Percentiles rank a stretch among this genome's conserved stretches.
Conservation (phyloP, 1,140 invertebrate genomes). For the Drosophila bocqueti region DNA sequence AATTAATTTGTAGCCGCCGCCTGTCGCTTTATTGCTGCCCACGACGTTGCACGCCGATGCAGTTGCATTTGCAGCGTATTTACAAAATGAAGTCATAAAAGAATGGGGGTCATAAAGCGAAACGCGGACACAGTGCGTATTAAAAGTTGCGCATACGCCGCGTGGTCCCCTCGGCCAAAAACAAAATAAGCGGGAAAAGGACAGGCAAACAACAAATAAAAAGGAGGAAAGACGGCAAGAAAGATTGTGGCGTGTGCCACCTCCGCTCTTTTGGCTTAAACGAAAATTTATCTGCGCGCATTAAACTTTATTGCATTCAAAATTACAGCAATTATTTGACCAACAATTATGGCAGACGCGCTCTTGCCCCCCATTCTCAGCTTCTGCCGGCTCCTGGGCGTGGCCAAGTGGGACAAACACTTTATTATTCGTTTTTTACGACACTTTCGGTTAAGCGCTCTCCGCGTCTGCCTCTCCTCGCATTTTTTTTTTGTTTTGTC, state of each 20-base stretch:
- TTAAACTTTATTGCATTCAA: constrained; percentile 79
- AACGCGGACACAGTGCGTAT: constrained; percentile 56
- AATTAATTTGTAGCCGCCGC: constrained; percentile 74
- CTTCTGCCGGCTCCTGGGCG: constrained; percentile 23
- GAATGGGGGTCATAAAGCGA: constrained; percentile 63
- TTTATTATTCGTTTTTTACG: constrained; percentile 76
- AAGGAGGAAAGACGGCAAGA: not conserved
- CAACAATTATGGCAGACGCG: constrained; percentile 68
- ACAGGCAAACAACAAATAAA: not conserved
- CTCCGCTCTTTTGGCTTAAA: constrained; percentile 68
- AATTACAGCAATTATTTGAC: constrained; percentile 79
- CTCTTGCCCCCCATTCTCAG: constrained; percentile 3
- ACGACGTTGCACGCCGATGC: constrained; percentile 51
- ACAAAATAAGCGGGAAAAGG: not conserved
- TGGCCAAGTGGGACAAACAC: constrained; percentile 45
- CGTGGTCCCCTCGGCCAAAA: constrained; percentile 25
- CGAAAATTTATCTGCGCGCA: constrained; percentile 77
- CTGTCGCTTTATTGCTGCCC: constrained; percentile 64
- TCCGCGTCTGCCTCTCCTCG: constrained; percentile 1
- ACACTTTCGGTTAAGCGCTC: constrained; percentile 64
- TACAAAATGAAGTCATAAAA: constrained; percentile 76
- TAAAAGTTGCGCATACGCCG: constrained; percentile 77
- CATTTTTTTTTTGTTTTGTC: constrained; percentile 18
- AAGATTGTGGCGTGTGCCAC: constrained; percentile 36
- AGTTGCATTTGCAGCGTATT: constrained; percentile 57